Evolutionary conservation across 2,797 vertebrate genomes (phyloP).

Genomic region (Gila robusta): DNA sequence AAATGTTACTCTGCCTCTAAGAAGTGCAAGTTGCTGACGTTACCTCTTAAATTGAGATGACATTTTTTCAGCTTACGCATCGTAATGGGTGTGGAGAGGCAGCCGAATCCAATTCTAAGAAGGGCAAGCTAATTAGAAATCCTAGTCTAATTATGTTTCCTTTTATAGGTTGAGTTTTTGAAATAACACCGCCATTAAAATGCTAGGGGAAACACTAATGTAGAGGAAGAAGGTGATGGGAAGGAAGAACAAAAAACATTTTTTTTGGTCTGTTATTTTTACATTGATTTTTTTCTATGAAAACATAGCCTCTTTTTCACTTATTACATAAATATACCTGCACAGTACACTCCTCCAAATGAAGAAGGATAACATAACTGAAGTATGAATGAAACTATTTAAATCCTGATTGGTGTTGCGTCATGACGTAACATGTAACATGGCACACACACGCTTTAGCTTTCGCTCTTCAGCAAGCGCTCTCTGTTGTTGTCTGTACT

Average conservation of each 20-base stretch:
- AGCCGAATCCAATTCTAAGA: conserved; percentile 44
- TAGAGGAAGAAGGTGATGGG: conserved; percentile 21
- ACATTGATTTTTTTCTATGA: not conserved
- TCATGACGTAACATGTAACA: no score
- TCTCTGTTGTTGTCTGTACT: no score
- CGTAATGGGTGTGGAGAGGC: conserved; percentile 37
- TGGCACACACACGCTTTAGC: no score
- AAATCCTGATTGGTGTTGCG: no score
- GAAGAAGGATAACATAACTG: no score
- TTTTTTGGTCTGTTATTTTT: not conserved
- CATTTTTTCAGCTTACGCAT: conserved; percentile 45
- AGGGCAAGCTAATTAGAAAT: conserved; percentile 51
- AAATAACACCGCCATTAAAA: conserved; percentile 40
- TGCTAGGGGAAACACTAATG: conserved; percentile 17
- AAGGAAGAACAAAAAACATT: not conserved
- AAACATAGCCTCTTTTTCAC: not conserved
- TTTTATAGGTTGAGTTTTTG: conserved; percentile 44
- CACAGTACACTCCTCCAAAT: not conserved
- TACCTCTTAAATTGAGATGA: conserved; percentile 52
- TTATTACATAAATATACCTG: not conserved
- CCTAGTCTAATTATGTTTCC: conserved; percentile 50
- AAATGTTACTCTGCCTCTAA: conserved; percentile 38
- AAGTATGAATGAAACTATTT: no score
- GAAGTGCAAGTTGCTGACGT: conserved; percentile 45
- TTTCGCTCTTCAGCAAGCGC: no score